These are phyloP conservation scores for Strix aluco DNA, from an alignment of 2,113 vertebrate species.

Conservation along the genomic window DNA sequence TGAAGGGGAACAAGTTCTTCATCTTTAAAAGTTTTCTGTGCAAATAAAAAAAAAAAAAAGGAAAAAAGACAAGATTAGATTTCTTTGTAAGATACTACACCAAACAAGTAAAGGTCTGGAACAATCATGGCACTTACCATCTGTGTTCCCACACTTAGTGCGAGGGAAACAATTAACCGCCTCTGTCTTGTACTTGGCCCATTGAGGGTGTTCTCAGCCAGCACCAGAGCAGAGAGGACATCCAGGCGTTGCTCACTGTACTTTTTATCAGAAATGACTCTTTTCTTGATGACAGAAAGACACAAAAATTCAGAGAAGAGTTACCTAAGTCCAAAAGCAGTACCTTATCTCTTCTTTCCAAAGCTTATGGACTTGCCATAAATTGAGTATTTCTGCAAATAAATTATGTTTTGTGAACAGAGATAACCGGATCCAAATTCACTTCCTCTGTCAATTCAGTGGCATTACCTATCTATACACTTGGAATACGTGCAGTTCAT, in stretches of 20 bases:
- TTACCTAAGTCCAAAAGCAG: background rate
- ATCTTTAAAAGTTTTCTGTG: constrained; percentile 96
- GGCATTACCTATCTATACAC: background rate
- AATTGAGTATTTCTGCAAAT: background rate
- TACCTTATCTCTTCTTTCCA: background rate
- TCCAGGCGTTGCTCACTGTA: constrained; percentile 97
- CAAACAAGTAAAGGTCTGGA: background rate
- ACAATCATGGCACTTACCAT: constrained; percentile 78
- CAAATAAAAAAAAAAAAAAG: background rate
- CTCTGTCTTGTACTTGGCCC: constrained; percentile 95
- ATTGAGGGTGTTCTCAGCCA: constrained; percentile 93
- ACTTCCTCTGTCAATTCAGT: background rate
- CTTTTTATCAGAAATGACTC: constrained; percentile 98
- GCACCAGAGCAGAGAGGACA: constrained; percentile 92
- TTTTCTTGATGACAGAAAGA: constrained; percentile 83
- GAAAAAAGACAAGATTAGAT: background rate
- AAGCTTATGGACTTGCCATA: background rate
- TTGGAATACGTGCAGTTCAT: background rate
- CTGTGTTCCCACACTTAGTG: constrained; percentile 94
- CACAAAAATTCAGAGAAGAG: background rate
- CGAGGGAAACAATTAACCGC: constrained; percentile 88
- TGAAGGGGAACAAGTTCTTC: constrained; percentile 93
- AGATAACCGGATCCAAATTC: background rate
- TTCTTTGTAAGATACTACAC: background rate
- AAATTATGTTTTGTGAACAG: background rate